Conservation (phyloP, 92 coral and sea anemone species). For the Palythoa grandiflora region DNA sequence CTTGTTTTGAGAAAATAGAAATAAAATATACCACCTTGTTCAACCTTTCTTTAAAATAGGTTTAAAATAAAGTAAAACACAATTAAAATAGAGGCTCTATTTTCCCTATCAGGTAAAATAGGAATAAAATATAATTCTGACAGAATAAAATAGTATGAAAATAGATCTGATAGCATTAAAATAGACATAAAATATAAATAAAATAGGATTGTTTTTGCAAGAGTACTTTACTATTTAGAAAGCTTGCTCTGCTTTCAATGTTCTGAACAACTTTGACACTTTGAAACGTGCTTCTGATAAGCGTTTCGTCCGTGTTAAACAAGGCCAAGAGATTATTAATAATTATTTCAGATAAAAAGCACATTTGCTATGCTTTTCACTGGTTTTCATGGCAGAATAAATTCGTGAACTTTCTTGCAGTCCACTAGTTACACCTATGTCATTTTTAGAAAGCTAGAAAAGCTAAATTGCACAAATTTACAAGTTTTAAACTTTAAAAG, state of each 20-base stretch:
- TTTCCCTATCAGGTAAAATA: background rate
- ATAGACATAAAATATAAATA: too few species aligned
- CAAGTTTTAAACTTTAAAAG: background rate
- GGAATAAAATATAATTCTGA: background rate
- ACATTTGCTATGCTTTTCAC: constrained; percentile 1
- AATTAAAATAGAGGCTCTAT: background rate
- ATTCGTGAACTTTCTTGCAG: constrained; percentile 11
- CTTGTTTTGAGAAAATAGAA: constrained; percentile 59
- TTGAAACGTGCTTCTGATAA: background rate
- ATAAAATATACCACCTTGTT: constrained; percentile 52
- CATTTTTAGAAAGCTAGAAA: constrained; percentile 17
- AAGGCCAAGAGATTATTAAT: constrained; percentile 3
- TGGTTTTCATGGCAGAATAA: constrained; percentile 6
- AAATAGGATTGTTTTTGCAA: too few species aligned
- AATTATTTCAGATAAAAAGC: constrained; percentile 10
- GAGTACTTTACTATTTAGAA: background rate
- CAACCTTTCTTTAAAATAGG: constrained; percentile 44
- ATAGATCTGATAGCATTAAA: background rate
- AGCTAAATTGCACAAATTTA: background rate
- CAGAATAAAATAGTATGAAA: background rate
- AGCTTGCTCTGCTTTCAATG: constrained; percentile 7
- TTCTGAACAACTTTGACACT: background rate
- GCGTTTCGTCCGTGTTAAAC: background rate
- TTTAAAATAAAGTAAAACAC: constrained; percentile 37
- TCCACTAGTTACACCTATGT: constrained; percentile 10